Conservation (phyloP, 2,797 vertebrate genomes). For the Poecilia picta region DNA sequence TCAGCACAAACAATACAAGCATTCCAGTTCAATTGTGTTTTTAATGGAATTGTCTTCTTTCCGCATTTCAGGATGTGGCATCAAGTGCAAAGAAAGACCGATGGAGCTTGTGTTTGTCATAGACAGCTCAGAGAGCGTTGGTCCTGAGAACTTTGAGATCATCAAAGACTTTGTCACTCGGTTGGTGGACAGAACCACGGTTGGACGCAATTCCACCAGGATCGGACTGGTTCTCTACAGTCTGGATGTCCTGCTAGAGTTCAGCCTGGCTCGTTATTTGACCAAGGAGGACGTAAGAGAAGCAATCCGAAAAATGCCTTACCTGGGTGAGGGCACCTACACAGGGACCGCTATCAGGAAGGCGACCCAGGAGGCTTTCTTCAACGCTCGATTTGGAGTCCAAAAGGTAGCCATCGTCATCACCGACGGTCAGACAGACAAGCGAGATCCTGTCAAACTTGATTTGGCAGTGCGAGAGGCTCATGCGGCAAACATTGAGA, state of each 20-base stretch:
- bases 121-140: constrained; percentile 94
- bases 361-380: constrained; percentile 90
- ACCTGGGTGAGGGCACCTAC: constrained; percentile 93
- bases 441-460: constrained; percentile 88
- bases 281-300: constrained; percentile 87
- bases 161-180: constrained; percentile 92
- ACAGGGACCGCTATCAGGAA: constrained; percentile 91
- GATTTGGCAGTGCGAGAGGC: constrained; percentile 89
- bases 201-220: constrained; percentile 90
- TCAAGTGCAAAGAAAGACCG: constrained; percentile 93
- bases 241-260: constrained; percentile 87
- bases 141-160: constrained; percentile 93
- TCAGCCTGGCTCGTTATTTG: constrained; percentile 85
- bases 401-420: constrained; percentile 92
- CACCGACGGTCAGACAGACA: constrained; percentile 91
- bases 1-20: background rate
- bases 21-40: background rate
- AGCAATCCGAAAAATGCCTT: constrained; percentile 88
- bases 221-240: constrained; percentile 92
- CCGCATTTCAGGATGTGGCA: constrained; percentile 83
- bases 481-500: constrained; percentile 91
- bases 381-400: constrained; percentile 85
- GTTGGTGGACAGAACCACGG: constrained; percentile 89
- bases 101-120: constrained; percentile 97
- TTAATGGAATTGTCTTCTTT: constrained; percentile 18